Percentiles rank a stretch among this genome's conserved stretches.
Conservation (phyloP, 1,140 invertebrate species). For the Pogonus chalceus region DNA sequence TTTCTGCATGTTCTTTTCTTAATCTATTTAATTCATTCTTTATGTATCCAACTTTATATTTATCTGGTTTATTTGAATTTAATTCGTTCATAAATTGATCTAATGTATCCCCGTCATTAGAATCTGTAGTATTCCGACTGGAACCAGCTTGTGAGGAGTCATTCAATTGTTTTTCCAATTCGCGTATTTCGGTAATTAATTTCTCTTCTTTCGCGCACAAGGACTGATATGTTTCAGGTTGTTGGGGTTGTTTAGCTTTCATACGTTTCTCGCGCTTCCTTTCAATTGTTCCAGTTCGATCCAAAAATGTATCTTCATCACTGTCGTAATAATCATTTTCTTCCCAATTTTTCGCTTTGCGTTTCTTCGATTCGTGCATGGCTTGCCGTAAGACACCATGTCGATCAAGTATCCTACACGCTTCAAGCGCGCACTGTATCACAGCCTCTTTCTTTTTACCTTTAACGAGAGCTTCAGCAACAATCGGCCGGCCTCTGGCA, state of each 20-base stretch:
- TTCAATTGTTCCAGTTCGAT: slow-evolving; percentile 88
- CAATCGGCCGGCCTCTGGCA: slow-evolving; percentile 56
- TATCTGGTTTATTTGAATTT: slow-evolving; percentile 35
- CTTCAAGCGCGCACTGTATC: slow-evolving; percentile 85
- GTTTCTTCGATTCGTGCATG: slow-evolving; percentile 59
- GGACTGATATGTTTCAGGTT: slow-evolving; percentile 68
- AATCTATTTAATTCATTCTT: slow-evolving; percentile 57
- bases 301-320: slow-evolving; percentile 95
- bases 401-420: slow-evolving; percentile 82
- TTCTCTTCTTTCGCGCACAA: slow-evolving; percentile 61
- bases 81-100: slow-evolving; percentile 66
- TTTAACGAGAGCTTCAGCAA: slow-evolving; percentile 75
- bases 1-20: slow-evolving; percentile 54
- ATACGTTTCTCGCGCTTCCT: slow-evolving; percentile 74
- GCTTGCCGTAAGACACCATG: slow-evolving; percentile 68
- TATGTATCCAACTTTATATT: slow-evolving; percentile 39
- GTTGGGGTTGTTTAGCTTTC: slow-evolving; percentile 49
- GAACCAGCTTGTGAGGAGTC: slow-evolving; percentile 31
- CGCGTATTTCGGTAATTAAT: slow-evolving; percentile 45
- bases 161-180: slow-evolving; percentile 49
- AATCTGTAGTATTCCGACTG: slow-evolving; percentile 22
- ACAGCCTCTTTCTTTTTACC: slow-evolving; percentile 95
- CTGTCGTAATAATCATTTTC: slow-evolving; percentile 91
- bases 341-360: slow-evolving; percentile 68
- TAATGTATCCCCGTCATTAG: slow-evolving; percentile 47